Conservation (phyloP, 1,140 invertebrate species). For the Magallana angulata region DNA sequence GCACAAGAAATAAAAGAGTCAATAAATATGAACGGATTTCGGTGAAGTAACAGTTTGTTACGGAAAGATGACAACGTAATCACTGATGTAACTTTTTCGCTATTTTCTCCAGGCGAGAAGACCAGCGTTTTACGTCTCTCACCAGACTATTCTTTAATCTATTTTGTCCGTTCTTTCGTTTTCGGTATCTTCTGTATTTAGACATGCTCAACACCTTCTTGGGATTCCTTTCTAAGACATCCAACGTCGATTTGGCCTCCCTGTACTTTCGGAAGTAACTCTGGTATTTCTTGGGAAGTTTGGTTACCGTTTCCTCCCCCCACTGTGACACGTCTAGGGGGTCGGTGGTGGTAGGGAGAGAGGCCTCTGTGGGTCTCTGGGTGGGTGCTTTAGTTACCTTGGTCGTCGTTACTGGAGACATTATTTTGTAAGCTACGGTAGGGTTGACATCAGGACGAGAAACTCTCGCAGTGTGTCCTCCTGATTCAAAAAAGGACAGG, state of each 20-base stretch:
- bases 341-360: background rate
- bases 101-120: background rate
- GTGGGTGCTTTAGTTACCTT: background rate
- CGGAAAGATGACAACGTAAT: background rate
- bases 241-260: constrained; percentile 3
- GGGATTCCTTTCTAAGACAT: background rate
- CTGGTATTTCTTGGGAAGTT: background rate
- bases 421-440: background rate
- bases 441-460: background rate
- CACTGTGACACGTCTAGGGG: background rate
- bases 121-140: background rate
- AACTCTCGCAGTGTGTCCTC: background rate
- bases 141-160: background rate
- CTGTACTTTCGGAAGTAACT: background rate
- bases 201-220: background rate
- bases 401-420: background rate
- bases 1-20: background rate
- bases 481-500: background rate
- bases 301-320: background rate
- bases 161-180: background rate
- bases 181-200: background rate
- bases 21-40: constrained; percentile 36
- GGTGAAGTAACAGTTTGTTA: background rate
- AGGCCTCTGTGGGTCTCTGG: background rate
- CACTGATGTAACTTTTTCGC: background rate